Percentiles rank a stretch among this genome's conserved stretches.
Evolutionary conservation across 2,113 vertebrate genomes (phyloP).

Genomic region (Dromaius novaehollandiae): DNA sequence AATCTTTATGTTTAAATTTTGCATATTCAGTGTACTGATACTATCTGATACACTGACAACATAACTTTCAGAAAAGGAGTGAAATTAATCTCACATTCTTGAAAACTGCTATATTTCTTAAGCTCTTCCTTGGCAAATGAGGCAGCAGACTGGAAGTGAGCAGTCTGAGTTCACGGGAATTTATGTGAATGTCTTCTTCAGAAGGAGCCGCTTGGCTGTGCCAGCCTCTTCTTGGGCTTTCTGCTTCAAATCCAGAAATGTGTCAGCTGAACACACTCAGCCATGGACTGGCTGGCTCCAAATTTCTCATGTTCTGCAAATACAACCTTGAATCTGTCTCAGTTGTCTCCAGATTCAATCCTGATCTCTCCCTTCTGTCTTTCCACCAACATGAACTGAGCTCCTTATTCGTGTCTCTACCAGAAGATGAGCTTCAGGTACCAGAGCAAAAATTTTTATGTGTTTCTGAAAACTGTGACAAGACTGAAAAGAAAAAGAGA

Average conservation of each 20-base stretch:
- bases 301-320: slow-evolving; percentile 58
- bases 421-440: slow-evolving; percentile 13
- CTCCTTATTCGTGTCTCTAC: slow-evolving; percentile 7
- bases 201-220: slow-evolving; percentile 44
- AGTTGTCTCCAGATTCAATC: slow-evolving; percentile 54
- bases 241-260: slow-evolving; percentile 61
- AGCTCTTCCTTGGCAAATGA: slow-evolving; percentile 49
- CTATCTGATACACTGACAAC: neutral
- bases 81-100: slow-evolving; percentile 55
- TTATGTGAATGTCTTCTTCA: slow-evolving; percentile 58
- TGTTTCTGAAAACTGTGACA: neutral
- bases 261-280: slow-evolving; percentile 58
- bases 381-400: neutral
- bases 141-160: slow-evolving; percentile 30
- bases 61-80: slow-evolving; percentile 12
- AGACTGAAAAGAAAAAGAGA: neutral
- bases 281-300: slow-evolving; percentile 35
- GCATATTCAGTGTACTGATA: slow-evolving; percentile 27
- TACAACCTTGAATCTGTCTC: slow-evolving; percentile 57
- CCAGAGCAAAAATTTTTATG: neutral
- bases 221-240: slow-evolving; percentile 4
- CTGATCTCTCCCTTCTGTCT: neutral
- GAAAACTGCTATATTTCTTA: slow-evolving; percentile 35
- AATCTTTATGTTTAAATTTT: slow-evolving; percentile 34
- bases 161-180: slow-evolving; percentile 33